Evolutionary conservation across 1,140 invertebrate genomes (phyloP).

Genomic region (Paraescarpia echinospica): DNA sequence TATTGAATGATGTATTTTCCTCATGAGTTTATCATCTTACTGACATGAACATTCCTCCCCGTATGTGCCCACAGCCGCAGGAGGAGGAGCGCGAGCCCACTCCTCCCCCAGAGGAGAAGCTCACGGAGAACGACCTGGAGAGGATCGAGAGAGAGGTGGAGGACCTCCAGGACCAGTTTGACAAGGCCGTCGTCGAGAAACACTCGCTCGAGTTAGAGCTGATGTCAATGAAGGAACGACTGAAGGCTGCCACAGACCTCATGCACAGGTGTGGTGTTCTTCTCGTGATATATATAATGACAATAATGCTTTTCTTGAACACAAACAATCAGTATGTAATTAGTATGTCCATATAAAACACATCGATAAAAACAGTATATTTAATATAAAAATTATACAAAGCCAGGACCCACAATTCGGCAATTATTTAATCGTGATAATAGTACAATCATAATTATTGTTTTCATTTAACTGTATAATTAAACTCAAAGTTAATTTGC

Average conservation of each 20-base stretch:
- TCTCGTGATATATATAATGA: neutral
- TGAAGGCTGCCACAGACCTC: conserved; percentile 55
- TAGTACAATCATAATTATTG: too few relatives aligned
- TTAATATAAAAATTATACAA: too few relatives aligned
- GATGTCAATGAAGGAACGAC: conserved; percentile 55
- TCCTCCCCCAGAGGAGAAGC: conserved; percentile 47
- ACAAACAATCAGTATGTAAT: too few relatives aligned
- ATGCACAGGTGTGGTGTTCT: conserved; percentile 45
- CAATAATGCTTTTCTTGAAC: too few relatives aligned
- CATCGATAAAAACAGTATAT: too few relatives aligned
- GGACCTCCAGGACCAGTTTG: conserved; percentile 51
- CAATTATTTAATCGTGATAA: too few relatives aligned
- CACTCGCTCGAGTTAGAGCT: conserved; percentile 54
- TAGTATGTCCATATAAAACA: too few relatives aligned
- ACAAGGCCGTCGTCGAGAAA: conserved; percentile 54
- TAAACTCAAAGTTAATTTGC: too few relatives aligned
- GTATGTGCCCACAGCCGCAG: conserved; percentile 26
- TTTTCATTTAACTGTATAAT: too few relatives aligned
- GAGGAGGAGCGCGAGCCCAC: conserved; percentile 41
- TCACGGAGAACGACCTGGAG: conserved; percentile 49
- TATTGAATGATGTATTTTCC: too few relatives aligned
- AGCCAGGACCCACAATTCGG: too few relatives aligned
- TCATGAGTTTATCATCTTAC: too few relatives aligned
- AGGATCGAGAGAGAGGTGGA: conserved; percentile 50
- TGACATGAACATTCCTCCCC: neutral